Conservation (phyloP, 2,113 vertebrate species). For the Pseudois nayaur region DNA sequence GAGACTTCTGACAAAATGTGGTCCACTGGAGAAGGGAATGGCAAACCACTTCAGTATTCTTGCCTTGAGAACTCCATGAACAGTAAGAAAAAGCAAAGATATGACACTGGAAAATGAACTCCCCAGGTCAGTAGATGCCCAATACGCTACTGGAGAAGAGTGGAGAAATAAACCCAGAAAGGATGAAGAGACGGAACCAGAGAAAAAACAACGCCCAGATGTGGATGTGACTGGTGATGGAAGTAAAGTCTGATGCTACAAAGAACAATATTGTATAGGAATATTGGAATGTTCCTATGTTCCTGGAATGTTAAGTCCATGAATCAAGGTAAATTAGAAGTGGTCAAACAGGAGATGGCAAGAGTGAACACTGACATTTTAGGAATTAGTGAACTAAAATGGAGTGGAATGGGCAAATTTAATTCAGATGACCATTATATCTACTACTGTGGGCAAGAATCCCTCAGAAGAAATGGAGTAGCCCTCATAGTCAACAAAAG, state of each 20-base stretch:
- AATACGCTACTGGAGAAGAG: not conserved
- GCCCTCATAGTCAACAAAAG: not conserved
- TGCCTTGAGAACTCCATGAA: not conserved
- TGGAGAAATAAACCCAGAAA: not conserved
- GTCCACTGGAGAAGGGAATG: not conserved
- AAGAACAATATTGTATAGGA: not conserved
- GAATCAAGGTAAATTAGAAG: not conserved
- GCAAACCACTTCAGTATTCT: not conserved
- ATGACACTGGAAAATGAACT: not conserved
- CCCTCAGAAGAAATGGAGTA: not conserved
- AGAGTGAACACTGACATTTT: not conserved
- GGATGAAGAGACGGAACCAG: not conserved
- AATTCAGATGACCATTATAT: not conserved
- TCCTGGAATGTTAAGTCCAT: not conserved
- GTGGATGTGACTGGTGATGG: not conserved
- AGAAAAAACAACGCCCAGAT: not conserved
- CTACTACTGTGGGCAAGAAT: not conserved
- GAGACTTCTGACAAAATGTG: not conserved
- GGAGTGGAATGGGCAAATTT: not conserved
- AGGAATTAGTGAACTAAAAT: not conserved
- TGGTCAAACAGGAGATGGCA: not conserved
- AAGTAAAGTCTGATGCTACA: not conserved
- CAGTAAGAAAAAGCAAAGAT: not conserved
- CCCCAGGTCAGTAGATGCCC: not conserved
- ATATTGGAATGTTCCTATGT: not conserved